Base-by-base conservation (phyloP, 2,797 vertebrate genomes). In the Enteromius afrohamiltoni region DNA sequence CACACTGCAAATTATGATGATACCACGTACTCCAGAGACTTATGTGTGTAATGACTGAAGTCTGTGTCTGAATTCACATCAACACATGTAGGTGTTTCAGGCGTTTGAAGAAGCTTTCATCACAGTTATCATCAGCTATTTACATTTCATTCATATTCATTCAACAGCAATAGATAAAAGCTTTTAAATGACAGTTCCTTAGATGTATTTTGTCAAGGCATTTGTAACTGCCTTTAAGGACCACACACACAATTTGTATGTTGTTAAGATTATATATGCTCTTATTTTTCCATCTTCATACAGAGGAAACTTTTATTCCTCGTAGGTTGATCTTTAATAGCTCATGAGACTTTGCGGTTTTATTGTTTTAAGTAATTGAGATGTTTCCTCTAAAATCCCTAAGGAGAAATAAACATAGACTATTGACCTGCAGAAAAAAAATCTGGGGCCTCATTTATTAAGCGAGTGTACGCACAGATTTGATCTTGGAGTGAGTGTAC, bases 1-100 rank as follows among this genome's bases (percentile, higher is more conserved):
- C 31, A 45, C 78, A 79, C 47, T 47, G 70, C 79, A 86, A 84
- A 85, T 79, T 67, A 67, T 47, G 79, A 77, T 73, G 79, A 71
- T 83, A 77, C 73, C 73, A 42, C 71, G 62, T 13, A 60, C 87
- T 40, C 34, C n/a, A 21, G 58, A 49, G 79, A 83, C 19, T 14
- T 29, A 5, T 29, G 31, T 45, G 37, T 80, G 17, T 53, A 85
- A 83, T 85, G 71, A 85, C 9, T 42, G 77, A 58, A 85, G 78
- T 79, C 4, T 17, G 40, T 55, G 58, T 81, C 70, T 55, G 42
- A 53, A 37, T 76, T 80, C 31, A 53, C 64, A 79, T 29, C 45
- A 79, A 26, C 64, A 34, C 47, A 40, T 37, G 47, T 67, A 79
- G 77, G 62, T 69, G 64, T 62, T 78, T 78, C 3, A 65, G 76